Conservation (phyloP, 2,113 vertebrate species). For the Stercorarius parasiticus region DNA sequence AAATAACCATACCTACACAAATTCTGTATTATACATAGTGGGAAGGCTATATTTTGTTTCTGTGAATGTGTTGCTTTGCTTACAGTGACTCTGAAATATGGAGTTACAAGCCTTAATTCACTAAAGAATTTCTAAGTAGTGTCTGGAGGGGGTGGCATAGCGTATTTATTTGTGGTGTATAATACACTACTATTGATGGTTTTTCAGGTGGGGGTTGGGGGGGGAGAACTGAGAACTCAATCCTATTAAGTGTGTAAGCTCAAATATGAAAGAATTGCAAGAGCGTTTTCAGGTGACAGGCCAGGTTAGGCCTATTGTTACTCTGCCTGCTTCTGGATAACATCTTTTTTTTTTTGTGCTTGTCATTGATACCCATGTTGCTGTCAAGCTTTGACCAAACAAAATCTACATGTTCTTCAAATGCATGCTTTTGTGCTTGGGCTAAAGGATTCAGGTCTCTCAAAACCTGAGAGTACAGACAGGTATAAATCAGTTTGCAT, state of each 20-base stretch:
- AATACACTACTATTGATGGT: not conserved
- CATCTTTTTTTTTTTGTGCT: not conserved
- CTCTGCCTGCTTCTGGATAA: conserved; percentile 6
- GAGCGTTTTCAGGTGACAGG: not conserved
- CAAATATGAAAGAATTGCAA: not conserved
- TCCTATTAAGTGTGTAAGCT: not conserved
- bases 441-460: not conserved
- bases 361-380: not conserved
- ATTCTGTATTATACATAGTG: not conserved
- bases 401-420: not conserved
- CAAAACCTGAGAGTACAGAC: not conserved
- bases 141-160: not conserved
- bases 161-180: not conserved
- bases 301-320: not conserved
- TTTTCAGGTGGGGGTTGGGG: not conserved
- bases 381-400: conserved; percentile 7
- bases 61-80: not conserved
- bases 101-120: not conserved
- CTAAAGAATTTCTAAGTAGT: not conserved
- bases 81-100: not conserved
- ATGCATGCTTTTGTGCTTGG: conserved; percentile 25
- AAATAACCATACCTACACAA: not conserved
- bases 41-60: not conserved
- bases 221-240: not conserved
- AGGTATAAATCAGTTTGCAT: not conserved